Evolutionary conservation across 2,888 invertebrate genomes (phyloP).

Genomic region (Dryadula phaetusa): DNA sequence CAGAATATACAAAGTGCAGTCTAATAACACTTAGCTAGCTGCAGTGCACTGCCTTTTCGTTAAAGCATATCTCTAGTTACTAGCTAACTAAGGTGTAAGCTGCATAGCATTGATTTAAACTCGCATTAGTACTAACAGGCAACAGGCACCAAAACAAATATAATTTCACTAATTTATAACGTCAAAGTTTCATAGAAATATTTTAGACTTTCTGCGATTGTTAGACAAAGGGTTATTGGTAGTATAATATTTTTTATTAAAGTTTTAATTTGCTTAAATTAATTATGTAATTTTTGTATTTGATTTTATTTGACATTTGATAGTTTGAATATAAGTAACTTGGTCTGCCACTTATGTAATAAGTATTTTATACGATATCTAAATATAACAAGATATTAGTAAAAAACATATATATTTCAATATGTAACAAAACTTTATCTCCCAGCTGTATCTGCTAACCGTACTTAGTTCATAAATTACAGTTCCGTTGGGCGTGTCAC

Average conservation of each 20-base stretch:
- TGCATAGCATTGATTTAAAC: slow-evolving; percentile 56
- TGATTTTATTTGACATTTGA: too few species aligned
- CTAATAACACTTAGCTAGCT: slow-evolving; percentile 33
- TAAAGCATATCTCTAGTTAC: slow-evolving; percentile 40
- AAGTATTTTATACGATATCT: too few species aligned
- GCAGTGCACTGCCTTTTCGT: slow-evolving; percentile 47
- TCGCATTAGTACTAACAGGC: slow-evolving; percentile 44
- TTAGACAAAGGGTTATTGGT: too few species aligned
- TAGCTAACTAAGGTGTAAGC: slow-evolving; percentile 51
- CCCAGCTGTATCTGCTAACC: slow-evolving; percentile 53
- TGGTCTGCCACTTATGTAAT: too few species aligned
- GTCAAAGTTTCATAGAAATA: not conserved
- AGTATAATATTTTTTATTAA: too few species aligned
- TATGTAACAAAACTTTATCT: too few species aligned
- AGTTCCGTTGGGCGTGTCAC: slow-evolving; percentile 71
- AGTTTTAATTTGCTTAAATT: too few species aligned
- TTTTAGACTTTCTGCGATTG: not conserved
- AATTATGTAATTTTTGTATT: too few species aligned
- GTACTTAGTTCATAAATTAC: slow-evolving; percentile 68
- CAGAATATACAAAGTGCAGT: slow-evolving; percentile 26
- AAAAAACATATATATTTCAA: too few species aligned
- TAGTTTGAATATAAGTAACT: too few species aligned
- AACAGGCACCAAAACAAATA: slow-evolving; percentile 40
- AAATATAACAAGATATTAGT: too few species aligned
- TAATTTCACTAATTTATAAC: not conserved